These are phyloP conservation scores for Cebidichthys violaceus DNA, from an alignment of 2,113 vertebrate species.

Conservation along the genomic window DNA sequence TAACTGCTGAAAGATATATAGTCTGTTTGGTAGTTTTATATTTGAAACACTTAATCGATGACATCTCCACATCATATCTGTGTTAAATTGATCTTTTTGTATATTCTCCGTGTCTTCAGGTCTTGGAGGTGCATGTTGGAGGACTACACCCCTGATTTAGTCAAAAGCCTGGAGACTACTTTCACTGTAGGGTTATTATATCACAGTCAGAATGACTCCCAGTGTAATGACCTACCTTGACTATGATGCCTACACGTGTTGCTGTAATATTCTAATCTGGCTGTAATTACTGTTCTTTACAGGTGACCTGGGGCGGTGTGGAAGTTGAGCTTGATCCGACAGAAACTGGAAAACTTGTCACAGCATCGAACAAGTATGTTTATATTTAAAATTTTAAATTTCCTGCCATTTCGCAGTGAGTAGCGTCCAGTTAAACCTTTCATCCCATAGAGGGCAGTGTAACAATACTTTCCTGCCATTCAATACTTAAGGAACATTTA, in stretches of 20 bases:
- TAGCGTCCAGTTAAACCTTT: background rate
- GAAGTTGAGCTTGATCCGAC: conserved; percentile 73
- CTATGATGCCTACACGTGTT: background rate
- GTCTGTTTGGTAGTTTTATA: background rate
- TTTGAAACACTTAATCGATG: too few relatives aligned
- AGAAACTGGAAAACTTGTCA: conserved; percentile 73
- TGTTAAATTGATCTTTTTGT: background rate
- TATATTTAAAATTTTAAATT: too few relatives aligned
- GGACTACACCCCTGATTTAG: conserved; percentile 65
- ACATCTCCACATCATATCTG: background rate
- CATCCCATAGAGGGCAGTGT: background rate
- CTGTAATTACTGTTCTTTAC: conserved; percentile 3
- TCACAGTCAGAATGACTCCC: background rate
- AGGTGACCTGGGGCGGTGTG: conserved; percentile 79
- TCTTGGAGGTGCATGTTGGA: conserved; percentile 77
- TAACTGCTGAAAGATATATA: background rate
- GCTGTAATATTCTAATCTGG: background rate
- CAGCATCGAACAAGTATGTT: conserved; percentile 77
- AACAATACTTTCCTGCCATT: background rate
- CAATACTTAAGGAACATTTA: background rate
- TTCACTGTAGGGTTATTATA: conserved; percentile 79
- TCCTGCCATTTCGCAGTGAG: background rate
- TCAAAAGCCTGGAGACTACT: conserved; percentile 46
- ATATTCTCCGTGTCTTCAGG: conserved; percentile 62
- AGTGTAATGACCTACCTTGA: background rate